These are phyloP conservation scores for Apodemus speciosus DNA, from an alignment of 2,113 vertebrate genomes.

Conservation along the genomic window DNA sequence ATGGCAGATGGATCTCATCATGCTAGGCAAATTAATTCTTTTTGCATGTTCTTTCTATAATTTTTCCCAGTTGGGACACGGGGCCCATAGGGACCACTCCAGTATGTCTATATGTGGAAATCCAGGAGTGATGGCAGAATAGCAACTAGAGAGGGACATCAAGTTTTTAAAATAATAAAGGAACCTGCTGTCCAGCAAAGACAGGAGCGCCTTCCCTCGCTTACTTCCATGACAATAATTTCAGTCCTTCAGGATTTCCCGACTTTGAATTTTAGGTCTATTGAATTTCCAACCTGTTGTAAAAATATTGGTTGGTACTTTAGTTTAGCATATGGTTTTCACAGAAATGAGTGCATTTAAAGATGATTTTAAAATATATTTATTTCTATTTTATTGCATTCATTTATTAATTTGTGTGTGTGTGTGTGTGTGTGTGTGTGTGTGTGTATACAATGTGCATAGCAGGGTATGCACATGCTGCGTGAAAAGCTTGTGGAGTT, in stretches of 20 bases:
- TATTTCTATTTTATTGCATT: not conserved
- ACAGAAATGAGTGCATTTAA: not conserved
- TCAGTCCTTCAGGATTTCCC: not conserved
- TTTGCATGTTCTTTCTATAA: not conserved
- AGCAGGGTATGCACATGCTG: too few species aligned
- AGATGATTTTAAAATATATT: not conserved
- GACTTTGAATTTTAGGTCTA: slow-evolving; percentile 1
- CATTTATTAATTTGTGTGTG: not conserved
- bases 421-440: not conserved
- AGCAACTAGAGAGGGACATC: not conserved
- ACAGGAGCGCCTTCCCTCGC: not conserved
- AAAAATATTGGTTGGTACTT: not conserved
- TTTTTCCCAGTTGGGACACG: not conserved
- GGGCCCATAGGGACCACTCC: not conserved
- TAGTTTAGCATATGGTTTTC: not conserved
- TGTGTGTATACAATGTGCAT: not conserved
- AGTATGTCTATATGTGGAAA: not conserved
- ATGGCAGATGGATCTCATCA: not conserved
- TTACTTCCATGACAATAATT: not conserved
- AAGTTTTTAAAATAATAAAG: not conserved
- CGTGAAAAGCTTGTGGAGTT: too few species aligned
- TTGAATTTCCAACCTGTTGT: not conserved
- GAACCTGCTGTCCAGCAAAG: not conserved
- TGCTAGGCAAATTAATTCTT: not conserved
- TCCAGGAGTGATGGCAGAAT: not conserved